phyloP scores from a whole-genome alignment of 2,888 invertebrate genomes.

The Apodemia zela region DNA sequence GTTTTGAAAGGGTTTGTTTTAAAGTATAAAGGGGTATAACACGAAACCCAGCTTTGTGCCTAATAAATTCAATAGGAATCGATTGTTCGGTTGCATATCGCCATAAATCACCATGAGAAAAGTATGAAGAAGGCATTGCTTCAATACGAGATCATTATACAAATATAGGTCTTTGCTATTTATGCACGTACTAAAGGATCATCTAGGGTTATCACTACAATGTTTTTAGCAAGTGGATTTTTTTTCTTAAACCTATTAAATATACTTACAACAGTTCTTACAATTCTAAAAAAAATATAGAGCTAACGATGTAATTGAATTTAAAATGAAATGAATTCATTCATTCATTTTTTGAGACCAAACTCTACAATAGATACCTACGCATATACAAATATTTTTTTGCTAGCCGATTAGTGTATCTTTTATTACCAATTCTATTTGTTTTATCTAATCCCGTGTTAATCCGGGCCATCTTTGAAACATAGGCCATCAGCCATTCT shows the following conservation, averaged over 20 bases:
- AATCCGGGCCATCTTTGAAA: too few relatives aligned
- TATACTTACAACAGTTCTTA: too few relatives aligned
- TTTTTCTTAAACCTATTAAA: background rate
- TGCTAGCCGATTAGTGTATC: too few relatives aligned
- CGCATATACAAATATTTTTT: too few relatives aligned
- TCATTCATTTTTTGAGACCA: too few relatives aligned
- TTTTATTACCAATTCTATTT: too few relatives aligned
- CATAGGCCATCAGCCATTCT: too few relatives aligned
- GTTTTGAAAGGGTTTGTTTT: constrained; percentile 75
- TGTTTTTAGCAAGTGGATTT: background rate
- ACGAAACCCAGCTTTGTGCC: constrained; percentile 54
- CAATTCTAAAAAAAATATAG: too few relatives aligned
- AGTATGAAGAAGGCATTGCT: constrained; percentile 55
- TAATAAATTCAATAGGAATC: constrained; percentile 66
- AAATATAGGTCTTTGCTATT: constrained; percentile 77
- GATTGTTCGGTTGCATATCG: constrained; percentile 74
- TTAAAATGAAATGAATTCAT: too few relatives aligned
- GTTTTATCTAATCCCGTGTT: too few relatives aligned
- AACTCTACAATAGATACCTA: too few relatives aligned
- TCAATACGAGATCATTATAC: constrained; percentile 77
- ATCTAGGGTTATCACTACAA: constrained; percentile 38
- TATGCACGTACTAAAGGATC: constrained; percentile 63
- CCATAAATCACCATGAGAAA: constrained; percentile 73
- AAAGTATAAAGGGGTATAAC: constrained; percentile 67
- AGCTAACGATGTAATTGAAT: too few relatives aligned